Evolutionary conservation across 2,888 invertebrate species (phyloP).

Genomic region (Mallateleia sp.): DNA sequence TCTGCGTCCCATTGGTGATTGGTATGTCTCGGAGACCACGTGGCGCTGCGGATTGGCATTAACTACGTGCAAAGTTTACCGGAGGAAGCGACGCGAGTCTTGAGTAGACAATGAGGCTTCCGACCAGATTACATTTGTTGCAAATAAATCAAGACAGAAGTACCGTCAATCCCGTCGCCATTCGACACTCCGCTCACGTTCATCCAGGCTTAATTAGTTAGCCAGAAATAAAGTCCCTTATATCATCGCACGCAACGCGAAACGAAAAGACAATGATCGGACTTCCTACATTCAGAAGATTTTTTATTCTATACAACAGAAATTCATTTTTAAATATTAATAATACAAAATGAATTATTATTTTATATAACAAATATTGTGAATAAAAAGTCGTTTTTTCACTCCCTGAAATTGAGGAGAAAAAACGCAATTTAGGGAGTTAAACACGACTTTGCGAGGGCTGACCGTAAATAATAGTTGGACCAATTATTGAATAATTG

Average conservation of each 20-base stretch:
- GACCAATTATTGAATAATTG: too few species aligned
- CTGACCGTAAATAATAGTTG: too few species aligned
- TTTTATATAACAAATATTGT: too few species aligned
- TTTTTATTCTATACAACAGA: too few species aligned
- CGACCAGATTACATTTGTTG: conserved; percentile 61
- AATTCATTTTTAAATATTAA: too few species aligned
- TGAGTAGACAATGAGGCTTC: conserved; percentile 69
- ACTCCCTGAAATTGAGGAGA: too few species aligned
- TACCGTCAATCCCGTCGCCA: conserved; percentile 20
- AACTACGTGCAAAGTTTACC: conserved; percentile 74
- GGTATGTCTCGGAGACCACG: conserved; percentile 80
- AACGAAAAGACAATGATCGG: conserved; percentile 3
- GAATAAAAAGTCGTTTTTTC: too few species aligned
- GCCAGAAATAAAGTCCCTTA: conserved; percentile 39
- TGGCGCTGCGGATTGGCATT: conserved; percentile 75
- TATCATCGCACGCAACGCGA: conserved; percentile 34
- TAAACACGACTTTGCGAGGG: too few species aligned
- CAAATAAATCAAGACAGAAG: conserved; percentile 60
- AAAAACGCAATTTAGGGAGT: too few species aligned
- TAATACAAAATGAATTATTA: too few species aligned
- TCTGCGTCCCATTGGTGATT: conserved; percentile 68
- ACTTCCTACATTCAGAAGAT: too few species aligned
- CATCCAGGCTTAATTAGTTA: conserved; percentile 44
- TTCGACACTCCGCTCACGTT: conserved; percentile 57
- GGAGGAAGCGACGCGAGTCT: conserved; percentile 55